A percentile compares a stretch with the other conserved stretches of the same genome.
Evolutionary conservation across 1,140 invertebrate genomes (phyloP).

Genomic region (Leptoteleia sp.): DNA sequence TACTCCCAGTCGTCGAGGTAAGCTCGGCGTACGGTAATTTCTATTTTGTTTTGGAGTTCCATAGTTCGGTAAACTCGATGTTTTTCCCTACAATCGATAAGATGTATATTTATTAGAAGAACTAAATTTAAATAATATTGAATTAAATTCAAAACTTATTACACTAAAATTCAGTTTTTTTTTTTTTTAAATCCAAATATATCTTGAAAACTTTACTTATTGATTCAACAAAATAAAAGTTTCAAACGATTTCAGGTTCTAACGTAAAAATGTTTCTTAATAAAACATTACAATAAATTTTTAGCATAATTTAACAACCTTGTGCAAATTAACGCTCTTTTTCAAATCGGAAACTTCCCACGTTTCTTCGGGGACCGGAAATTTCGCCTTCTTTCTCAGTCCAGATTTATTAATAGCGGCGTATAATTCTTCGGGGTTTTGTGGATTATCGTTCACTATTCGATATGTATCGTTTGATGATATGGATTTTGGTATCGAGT

Average conservation of each 20-base stretch:
- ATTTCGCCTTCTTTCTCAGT: conserved; percentile 69
- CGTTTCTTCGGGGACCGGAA: conserved; percentile 73
- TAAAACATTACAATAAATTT: too few species aligned
- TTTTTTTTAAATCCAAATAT: too few species aligned
- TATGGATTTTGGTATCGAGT: conserved; percentile 73
- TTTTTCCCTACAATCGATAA: conserved; percentile 74
- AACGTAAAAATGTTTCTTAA: too few species aligned
- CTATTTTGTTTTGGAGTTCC: conserved; percentile 69
- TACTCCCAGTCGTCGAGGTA: conserved; percentile 84
- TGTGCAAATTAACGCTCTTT: conserved; percentile 37
- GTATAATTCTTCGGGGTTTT: conserved; percentile 78
- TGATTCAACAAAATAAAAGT: too few species aligned
- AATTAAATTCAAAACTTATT: too few species aligned
- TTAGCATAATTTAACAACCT: conserved; percentile 12
- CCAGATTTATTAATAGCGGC: conserved; percentile 78
- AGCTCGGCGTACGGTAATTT: conserved; percentile 78
- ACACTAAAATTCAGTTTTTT: too few species aligned
- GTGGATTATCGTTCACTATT: conserved; percentile 56
- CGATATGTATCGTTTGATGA: conserved; percentile 69
- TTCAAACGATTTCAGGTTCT: too few species aligned
- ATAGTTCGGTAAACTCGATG: conserved; percentile 78
- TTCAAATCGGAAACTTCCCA: conserved; percentile 74
- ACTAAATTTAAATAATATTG: too few species aligned
- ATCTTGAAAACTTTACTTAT: too few species aligned
- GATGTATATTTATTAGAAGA: too few species aligned